Evolutionary conservation across 53 echinoderm and acorn worm genomes (phyloP).

Genomic region (Glandiceps talaboti): DNA sequence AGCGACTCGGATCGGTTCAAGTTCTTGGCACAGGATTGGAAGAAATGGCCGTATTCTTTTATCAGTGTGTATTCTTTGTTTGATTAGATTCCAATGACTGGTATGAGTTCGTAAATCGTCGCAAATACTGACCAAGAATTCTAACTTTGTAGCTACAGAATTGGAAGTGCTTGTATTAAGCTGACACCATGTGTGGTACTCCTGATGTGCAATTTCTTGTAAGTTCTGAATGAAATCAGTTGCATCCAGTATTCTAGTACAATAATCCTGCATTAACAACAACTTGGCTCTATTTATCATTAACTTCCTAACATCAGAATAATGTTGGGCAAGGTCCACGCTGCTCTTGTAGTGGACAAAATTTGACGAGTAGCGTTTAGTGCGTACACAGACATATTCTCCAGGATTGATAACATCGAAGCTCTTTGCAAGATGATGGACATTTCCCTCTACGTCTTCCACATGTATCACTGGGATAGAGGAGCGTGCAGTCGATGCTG

Average conservation of each 20-base stretch:
- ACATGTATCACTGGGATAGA: background rate
- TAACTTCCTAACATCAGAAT: conserved; percentile 39
- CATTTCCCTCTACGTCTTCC: conserved; percentile 78
- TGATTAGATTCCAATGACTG: conserved; percentile 68
- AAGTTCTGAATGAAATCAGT: conserved; percentile 55
- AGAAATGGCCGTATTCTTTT: conserved; percentile 63
- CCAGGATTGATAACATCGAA: conserved; percentile 60
- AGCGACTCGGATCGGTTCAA: conserved; percentile 46
- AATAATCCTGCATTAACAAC: conserved; percentile 64
- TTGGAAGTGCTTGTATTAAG: conserved; percentile 36
- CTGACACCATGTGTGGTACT: conserved; percentile 55
- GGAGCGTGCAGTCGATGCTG: background rate
- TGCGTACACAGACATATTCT: conserved; percentile 49
- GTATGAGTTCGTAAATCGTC: conserved; percentile 76
- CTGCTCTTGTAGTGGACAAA: conserved; percentile 97
- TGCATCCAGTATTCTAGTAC: conserved; percentile 50
- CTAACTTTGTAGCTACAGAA: conserved; percentile 47
- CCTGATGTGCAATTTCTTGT: conserved; percentile 57
- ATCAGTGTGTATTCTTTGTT: conserved; percentile 75
- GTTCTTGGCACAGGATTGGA: conserved; percentile 39
- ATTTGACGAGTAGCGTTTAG: conserved; percentile 58
- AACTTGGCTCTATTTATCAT: conserved; percentile 57
- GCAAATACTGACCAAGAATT: conserved; percentile 69
- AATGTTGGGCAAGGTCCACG: conserved; percentile 55
- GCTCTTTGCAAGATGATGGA: conserved; percentile 70